These are phyloP conservation scores for Pseudococcus viburni DNA, from an alignment of 2,888 invertebrate species.

Conservation along the genomic window DNA sequence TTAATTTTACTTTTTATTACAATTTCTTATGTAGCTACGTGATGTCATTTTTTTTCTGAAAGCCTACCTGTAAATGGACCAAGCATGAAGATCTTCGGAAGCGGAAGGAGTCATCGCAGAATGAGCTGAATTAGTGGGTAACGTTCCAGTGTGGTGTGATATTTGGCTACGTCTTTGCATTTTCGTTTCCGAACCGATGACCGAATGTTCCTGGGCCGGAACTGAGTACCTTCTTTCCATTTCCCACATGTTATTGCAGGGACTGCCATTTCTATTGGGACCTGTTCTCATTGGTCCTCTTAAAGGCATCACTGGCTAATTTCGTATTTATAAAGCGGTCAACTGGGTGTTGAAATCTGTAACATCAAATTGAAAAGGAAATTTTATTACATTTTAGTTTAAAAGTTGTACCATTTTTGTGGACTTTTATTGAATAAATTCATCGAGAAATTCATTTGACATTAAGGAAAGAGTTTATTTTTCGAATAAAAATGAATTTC, in stretches of 20 bases:
- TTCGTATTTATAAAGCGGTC: not conserved
- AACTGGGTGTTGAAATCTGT: slow-evolving; percentile 23
- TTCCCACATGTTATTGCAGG: slow-evolving; percentile 66
- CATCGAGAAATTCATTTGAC: too few relatives aligned
- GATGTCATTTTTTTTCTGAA: slow-evolving; percentile 19
- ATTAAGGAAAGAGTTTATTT: too few relatives aligned
- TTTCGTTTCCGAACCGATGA: slow-evolving; percentile 64
- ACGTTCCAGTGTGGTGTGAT: slow-evolving; percentile 67
- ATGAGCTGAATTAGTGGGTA: slow-evolving; percentile 67
- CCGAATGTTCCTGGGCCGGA: slow-evolving; percentile 64
- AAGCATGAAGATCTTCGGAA: slow-evolving; percentile 93
- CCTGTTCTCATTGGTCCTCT: slow-evolving; percentile 62
- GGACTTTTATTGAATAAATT: too few relatives aligned
- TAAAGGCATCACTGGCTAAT: slow-evolving; percentile 48
- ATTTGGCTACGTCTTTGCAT: slow-evolving; percentile 64
- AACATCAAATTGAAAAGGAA: not conserved
- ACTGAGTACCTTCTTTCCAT: slow-evolving; percentile 66
- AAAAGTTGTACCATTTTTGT: too few relatives aligned
- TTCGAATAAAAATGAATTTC: too few relatives aligned
- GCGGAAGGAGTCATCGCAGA: slow-evolving; percentile 74
- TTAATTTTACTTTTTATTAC: slow-evolving; percentile 39
- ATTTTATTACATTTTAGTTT: not conserved
- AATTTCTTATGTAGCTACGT: slow-evolving; percentile 7
- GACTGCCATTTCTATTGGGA: slow-evolving; percentile 59
- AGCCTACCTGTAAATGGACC: slow-evolving; percentile 91